These are phyloP conservation scores for Eutolmus rufibarbis DNA, from an alignment of 2,888 invertebrate genomes.

Conservation along the genomic window DNA sequence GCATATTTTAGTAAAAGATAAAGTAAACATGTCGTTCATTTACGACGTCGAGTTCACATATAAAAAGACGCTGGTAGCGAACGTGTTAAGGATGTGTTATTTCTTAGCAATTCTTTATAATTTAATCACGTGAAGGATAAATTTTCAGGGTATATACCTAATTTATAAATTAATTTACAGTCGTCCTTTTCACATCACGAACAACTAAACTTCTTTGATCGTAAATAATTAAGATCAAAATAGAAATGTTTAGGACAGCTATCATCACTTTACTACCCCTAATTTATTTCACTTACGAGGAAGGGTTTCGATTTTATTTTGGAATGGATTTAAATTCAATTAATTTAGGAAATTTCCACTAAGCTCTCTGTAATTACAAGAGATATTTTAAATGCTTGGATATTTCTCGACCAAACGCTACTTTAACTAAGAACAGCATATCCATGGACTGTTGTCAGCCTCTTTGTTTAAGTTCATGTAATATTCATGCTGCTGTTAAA, in stretches of 20 bases:
- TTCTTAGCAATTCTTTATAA: too few species aligned
- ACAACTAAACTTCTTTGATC: not conserved
- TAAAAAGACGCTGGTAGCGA: too few species aligned
- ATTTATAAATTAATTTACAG: not conserved
- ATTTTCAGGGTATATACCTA: too few species aligned
- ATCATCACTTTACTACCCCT: too few species aligned
- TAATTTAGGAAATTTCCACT: not conserved
- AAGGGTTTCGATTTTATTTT: not conserved
- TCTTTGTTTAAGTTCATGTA: not conserved
- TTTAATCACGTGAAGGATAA: too few species aligned
- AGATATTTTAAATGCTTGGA: not conserved
- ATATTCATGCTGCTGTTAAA: not conserved
- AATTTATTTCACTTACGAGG: not conserved
- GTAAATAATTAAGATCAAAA: not conserved
- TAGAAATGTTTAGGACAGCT: not conserved
- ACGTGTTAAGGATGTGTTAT: too few species aligned
- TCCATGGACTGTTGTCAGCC: not conserved
- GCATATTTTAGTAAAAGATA: too few species aligned
- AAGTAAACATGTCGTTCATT: too few species aligned
- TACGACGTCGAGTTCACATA: too few species aligned
- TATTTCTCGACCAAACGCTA: not conserved
- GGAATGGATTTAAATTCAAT: not conserved
- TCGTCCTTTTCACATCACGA: not conserved
- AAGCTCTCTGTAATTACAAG: not conserved
- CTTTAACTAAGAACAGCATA: not conserved